Conservation (phyloP, 2,888 invertebrate species). For the Drosophila mettleri region DNA sequence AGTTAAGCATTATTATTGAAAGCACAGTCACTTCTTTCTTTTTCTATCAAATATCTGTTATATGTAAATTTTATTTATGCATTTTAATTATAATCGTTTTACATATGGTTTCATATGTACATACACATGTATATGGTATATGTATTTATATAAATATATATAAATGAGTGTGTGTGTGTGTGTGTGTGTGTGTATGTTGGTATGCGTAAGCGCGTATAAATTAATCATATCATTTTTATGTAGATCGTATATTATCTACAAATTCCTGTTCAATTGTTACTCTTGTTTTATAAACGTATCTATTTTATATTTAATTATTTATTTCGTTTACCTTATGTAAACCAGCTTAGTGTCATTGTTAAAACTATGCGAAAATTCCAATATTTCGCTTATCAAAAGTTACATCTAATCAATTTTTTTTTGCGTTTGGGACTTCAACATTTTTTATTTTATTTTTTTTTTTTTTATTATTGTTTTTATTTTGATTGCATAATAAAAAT, state of each 20-base stretch:
- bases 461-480: constrained; percentile 6
- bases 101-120: constrained; percentile 47
- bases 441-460: constrained; percentile 4
- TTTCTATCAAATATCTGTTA: constrained; percentile 56
- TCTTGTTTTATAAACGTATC: constrained; percentile 60
- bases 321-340: constrained; percentile 42
- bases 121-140: constrained; percentile 49
- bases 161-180: constrained; percentile 17
- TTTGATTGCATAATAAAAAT: constrained; percentile 38
- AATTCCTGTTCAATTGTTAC: constrained; percentile 64
- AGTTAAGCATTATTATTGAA: not conserved
- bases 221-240: constrained; percentile 63
- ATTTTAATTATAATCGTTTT: constrained; percentile 50
- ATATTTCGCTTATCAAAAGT: constrained; percentile 67
- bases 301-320: constrained; percentile 39
- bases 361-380: constrained; percentile 63
- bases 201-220: constrained; percentile 75
- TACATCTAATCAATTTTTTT: constrained; percentile 45
- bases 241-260: constrained; percentile 76
- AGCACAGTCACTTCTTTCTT: not conserved
- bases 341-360: constrained; percentile 60
- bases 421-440: constrained; percentile 10
- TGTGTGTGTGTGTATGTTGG: constrained; percentile 55
- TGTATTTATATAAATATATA: constrained; percentile 33
- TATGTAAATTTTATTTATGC: constrained; percentile 65